These are phyloP conservation scores for Pyrgus malvae DNA, from an alignment of 2,888 invertebrate species.

Conservation along the genomic window DNA sequence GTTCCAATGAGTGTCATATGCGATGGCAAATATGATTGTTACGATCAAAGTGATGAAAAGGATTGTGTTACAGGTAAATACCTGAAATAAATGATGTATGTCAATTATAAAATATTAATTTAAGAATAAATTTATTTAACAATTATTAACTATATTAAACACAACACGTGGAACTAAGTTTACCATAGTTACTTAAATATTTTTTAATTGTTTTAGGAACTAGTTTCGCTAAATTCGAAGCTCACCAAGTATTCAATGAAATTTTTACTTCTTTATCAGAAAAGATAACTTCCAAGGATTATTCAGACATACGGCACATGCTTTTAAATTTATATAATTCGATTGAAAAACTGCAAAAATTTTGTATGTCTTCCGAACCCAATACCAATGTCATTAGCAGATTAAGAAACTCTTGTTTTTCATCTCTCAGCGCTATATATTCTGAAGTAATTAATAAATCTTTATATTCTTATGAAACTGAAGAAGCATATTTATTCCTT, in stretches of 20 bases:
- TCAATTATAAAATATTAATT: no score
- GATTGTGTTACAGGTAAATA: conserved; percentile 51
- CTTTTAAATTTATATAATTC: conserved; percentile 41
- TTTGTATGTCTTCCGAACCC: conserved; percentile 36
- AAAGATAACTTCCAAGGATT: conserved; percentile 44
- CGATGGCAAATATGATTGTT: conserved; percentile 69
- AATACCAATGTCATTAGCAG: conserved; percentile 40
- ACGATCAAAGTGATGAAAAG: conserved; percentile 62
- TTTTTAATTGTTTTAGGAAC: conserved; percentile 43
- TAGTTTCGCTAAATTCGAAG: conserved; percentile 48
- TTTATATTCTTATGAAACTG: conserved; percentile 37
- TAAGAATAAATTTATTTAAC: no score
- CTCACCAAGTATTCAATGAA: conserved; percentile 45
- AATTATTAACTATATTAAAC: no score
- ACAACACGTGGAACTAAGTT: no score
- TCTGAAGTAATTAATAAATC: conserved; percentile 40
- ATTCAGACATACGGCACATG: conserved; percentile 37
- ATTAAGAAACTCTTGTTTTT: conserved; percentile 49
- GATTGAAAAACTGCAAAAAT: conserved; percentile 45
- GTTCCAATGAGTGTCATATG: conserved; percentile 55
- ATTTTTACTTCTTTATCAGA: conserved; percentile 44
- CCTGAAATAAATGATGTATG: background rate
- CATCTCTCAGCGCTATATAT: conserved; percentile 47
- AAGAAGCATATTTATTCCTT: conserved; percentile 48
- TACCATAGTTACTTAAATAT: background rate